A percentile compares a stretch with the other conserved stretches of the same genome.
These are phyloP conservation scores for Smithornis capensis DNA, from an alignment of 2,113 vertebrate genomes.

Conservation along the genomic window DNA sequence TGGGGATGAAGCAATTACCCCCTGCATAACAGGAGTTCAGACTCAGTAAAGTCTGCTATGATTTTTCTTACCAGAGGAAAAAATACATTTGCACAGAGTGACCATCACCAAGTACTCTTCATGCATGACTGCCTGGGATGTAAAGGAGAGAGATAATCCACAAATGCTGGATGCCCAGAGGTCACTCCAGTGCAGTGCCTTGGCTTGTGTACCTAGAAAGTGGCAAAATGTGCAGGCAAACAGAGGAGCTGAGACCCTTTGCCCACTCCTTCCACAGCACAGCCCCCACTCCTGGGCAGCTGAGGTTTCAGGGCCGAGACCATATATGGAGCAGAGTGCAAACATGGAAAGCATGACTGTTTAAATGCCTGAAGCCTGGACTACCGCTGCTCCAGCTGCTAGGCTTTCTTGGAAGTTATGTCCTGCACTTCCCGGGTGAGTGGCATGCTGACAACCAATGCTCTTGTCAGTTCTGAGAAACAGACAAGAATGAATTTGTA, in stretches of 20 bases:
- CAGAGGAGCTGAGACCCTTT: background rate
- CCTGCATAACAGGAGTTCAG: background rate
- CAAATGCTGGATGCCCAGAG: accelerated
- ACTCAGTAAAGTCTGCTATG: accelerated
- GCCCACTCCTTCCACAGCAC: background rate
- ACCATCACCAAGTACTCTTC: accelerated
- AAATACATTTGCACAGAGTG: background rate
- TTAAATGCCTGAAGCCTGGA: conserved; percentile 33
- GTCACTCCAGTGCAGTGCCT: accelerated
- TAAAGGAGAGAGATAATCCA: accelerated
- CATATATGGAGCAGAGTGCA: background rate
- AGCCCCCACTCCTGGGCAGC: background rate
- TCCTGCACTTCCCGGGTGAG: background rate
- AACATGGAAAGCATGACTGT: background rate
- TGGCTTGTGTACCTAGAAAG: background rate
- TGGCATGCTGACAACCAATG: background rate
- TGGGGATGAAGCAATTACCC: background rate
- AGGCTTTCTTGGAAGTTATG: background rate
- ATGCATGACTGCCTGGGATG: accelerated
- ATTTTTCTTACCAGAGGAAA: background rate
- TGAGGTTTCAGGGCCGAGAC: accelerated
- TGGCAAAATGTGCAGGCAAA: background rate
- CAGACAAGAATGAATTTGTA: background rate
- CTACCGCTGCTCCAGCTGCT: background rate
- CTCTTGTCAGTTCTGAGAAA: background rate